Evolutionary conservation across 2,797 vertebrate genomes (phyloP), one percentile per base, ranked within the genome.

Genomic region (Tangara arthus): DNA sequence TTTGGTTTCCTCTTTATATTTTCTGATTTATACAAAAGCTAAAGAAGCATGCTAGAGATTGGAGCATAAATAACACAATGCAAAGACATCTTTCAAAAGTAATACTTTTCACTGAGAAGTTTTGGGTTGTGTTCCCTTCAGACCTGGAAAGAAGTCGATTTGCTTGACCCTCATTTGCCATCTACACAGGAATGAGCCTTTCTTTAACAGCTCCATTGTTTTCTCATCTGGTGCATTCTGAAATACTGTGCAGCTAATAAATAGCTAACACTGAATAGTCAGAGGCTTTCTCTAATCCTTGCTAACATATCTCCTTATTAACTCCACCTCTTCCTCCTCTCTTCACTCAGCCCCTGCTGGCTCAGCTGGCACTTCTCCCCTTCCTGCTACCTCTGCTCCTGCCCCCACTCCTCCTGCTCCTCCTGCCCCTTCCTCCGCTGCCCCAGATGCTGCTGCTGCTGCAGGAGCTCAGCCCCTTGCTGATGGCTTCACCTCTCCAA

Each of bases 401-500:
- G 97, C 96, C 95, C 97, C 98, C 21, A 37, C 97, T 96, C 97
- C 98, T 97, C 97, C 97, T 94, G 96, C 95, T 96, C 97, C 95
- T 96, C 97, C 98, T 97, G 98, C 97, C 94, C 97, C 90, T 96
- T 97, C 98, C 94, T 97, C 97, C 1, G 81, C 98, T 96, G 95
- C 97, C 94, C 96, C 98, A 95, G 97, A 98, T 60, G 98, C 97
- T 98, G 96, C 97, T 94, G 97, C 97, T 87, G 95, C 97, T 69
- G 97, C 98, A 98, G 99, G 99, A 97, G 98, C 98, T 97, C 98
- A 98, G 97, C 96, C 98, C 97, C 99, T 98, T 94, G 98, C 99
- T 95, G 98, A 98, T 97, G 98, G 99, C 90, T 99, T 99, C 98
- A 98, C 98, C 98, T 98, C 99, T 98, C 98, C 99, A 98, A 98